Percentiles rank a stretch among this genome's conserved stretches.
Conservation (phyloP, 2,113 vertebrate genomes). For the Entosphenus tridentatus region DNA sequence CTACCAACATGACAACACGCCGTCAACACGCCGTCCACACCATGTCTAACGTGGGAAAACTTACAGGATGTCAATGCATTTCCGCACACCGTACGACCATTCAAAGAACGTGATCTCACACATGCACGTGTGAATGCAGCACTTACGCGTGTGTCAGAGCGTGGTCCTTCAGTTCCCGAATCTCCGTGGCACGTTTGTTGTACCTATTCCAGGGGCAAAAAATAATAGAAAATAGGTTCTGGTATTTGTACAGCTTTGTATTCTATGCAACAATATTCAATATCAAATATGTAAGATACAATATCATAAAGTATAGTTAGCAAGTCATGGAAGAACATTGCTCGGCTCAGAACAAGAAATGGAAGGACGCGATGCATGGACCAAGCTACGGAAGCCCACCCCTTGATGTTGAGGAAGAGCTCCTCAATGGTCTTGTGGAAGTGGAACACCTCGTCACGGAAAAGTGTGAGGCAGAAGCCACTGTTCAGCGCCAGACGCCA, state of each 20-base stretch:
- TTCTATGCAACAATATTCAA: too few relatives aligned
- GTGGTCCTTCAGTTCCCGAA: conserved; percentile 62
- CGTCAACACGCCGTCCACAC: neutral
- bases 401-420: conserved; percentile 41
- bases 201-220: conserved; percentile 25
- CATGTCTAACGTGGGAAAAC: too few relatives aligned
- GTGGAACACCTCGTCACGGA: conserved; percentile 47
- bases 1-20: conserved; percentile 17
- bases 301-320: neutral
- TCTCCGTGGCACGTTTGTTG: conserved; percentile 43
- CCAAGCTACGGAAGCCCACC: conserved; percentile 20
- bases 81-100: too few relatives aligned
- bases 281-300: too few relatives aligned
- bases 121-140: neutral
- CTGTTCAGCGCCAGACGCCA: conserved; percentile 57
- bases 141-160: conserved; percentile 34
- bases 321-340: neutral
- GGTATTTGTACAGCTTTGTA: too few relatives aligned
- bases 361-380: too few relatives aligned
- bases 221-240: too few relatives aligned
- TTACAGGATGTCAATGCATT: too few relatives aligned
- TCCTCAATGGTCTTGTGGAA: conserved; percentile 65
- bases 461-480: conserved; percentile 41
- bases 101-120: too few relatives aligned
- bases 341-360: neutral